Base-by-base conservation (phyloP, 92 coral and sea anemone genomes). In the Actinernus sp. region DNA sequence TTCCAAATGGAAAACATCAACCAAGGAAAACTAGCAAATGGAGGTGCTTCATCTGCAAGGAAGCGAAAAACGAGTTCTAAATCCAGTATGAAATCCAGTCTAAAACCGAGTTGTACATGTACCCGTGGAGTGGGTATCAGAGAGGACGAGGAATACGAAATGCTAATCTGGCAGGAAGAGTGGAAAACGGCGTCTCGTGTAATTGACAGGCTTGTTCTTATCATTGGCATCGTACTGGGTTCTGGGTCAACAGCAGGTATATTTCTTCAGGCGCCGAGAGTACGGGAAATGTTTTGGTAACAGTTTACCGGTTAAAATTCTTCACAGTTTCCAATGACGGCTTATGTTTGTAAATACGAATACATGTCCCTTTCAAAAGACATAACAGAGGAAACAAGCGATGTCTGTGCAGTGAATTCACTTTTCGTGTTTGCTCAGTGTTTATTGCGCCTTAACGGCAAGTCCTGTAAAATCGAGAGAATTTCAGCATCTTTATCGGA, bases 101-200 rank as follows among this genome's bases (percentile, higher is more conserved):
- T n/a, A n/a, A n/a, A n/a, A n/a, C n/a, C n/a, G n/a, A n/a, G n/a
- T n/a, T n/a, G n/a, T n/a, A 34, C 41, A 14, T 34, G 8, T 6
- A 14, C 8, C 14, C 11, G 19, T 9, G 21, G 4, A 4, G 21
- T 45, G 4, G 10, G 18, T 6, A 8, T 5, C 22, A 18, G 43
- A 7, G 67, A 75, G 12, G 85, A 81, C 9, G 52, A 45, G 38
- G 26, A 16, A 22, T 4, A 2, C 6, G 71, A 65, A 32, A 31
- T 57, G 49, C 31, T 64, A 26, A 30, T 59, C 25, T 82, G 81
- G 83, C 76, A 74, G 49, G 93, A 87, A 27, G 91, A 89, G 55
- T 89, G 96, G 96, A 65, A 76, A 29, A 62, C 81, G 18, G 96
- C 96, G 6, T 86, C 96, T 3, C 84, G 64, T 3, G 88, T 89